Evolutionary conservation across 2,888 invertebrate genomes (phyloP).

Genomic region (Pollenia amentaria): DNA sequence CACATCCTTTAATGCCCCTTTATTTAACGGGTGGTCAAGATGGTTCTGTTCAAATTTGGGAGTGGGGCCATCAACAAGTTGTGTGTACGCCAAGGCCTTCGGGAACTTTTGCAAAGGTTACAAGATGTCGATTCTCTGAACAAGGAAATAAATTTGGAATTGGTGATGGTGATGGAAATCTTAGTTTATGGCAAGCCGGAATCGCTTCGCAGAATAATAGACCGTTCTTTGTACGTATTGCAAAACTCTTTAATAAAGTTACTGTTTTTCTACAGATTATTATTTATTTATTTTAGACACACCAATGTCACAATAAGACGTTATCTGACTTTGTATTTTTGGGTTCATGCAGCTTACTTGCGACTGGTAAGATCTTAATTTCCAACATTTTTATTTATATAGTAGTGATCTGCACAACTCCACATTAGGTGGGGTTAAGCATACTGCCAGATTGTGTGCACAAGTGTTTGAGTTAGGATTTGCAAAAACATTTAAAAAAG

Average conservation of each 20-base stretch:
- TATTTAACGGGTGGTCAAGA: conserved; percentile 98
- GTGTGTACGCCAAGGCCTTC: conserved; percentile 96
- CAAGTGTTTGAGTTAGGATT: no score
- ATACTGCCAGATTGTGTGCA: no score
- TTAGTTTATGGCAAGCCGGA: conserved; percentile 97
- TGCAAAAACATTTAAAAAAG: no score
- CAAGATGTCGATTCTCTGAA: conserved; percentile 96
- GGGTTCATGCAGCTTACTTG: conserved; percentile 98
- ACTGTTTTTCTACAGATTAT: background rate
- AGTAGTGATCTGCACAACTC: no score
- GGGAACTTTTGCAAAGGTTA: conserved; percentile 97
- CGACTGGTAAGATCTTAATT: conserved; percentile 88
- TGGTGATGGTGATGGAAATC: conserved; percentile 97
- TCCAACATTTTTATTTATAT: background rate
- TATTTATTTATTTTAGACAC: conserved; percentile 88
- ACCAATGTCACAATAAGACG: conserved; percentile 98
- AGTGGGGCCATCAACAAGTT: conserved; percentile 97
- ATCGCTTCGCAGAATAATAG: conserved; percentile 90
- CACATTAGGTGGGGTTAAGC: no score
- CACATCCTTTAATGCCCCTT: conserved; percentile 97
- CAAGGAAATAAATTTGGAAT: conserved; percentile 99
- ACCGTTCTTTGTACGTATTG: conserved; percentile 93
- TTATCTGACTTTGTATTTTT: conserved; percentile 99
- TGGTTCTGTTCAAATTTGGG: conserved; percentile 98
- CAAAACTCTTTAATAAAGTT: background rate